Evolutionary conservation across 2,888 invertebrate genomes (phyloP), one percentile per base, ranked within the genome.

Genomic region (Melitaea athalia): DNA sequence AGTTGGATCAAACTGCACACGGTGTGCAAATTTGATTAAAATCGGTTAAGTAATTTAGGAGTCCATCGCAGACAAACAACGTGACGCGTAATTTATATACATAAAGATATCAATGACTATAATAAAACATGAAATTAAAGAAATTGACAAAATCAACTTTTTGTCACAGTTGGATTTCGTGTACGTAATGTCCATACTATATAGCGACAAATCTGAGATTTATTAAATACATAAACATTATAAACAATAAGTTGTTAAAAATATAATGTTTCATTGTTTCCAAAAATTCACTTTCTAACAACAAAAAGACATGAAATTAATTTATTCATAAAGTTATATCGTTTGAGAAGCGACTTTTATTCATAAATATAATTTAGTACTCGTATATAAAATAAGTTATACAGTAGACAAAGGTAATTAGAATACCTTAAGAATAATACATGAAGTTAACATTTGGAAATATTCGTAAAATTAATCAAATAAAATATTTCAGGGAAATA

Each of bases 361-460:
- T 38, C 14, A 33, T 52, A 52, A 52, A 52, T 55, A 52, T 42
- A 59, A 17, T 15, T 33, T 67, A 67, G 68, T 63, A n/a, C n/a
- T n/a, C n/a, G n/a, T n/a, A 24, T 64, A 59, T 55, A 73, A 85
- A 82, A 81, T 84, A 84, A 89, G 90, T 87, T 90, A 88, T 90
- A 90, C 85, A 89, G 88, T 85, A 85, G 81, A 75, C 47, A n/a
- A 77, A 77, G 63, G 47, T 69, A 65, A 63, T 67, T 73, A 74
- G 66, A 76, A 84, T 7, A 79, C 78, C 80, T 77, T 88, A 88
- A 88, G 88, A 82, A 80, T 87, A 88, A 86, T 55, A 31, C 78
- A 74, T 74, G 76, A 72, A 75, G 76, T 74, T 76, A 63, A 71
- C 63, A 70, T 75, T 74, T 62, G 68, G 69, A 66, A 70, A 67